phyloP scores from a whole-genome alignment of 1,140 invertebrate genomes.

The Gerris buenoi region DNA sequence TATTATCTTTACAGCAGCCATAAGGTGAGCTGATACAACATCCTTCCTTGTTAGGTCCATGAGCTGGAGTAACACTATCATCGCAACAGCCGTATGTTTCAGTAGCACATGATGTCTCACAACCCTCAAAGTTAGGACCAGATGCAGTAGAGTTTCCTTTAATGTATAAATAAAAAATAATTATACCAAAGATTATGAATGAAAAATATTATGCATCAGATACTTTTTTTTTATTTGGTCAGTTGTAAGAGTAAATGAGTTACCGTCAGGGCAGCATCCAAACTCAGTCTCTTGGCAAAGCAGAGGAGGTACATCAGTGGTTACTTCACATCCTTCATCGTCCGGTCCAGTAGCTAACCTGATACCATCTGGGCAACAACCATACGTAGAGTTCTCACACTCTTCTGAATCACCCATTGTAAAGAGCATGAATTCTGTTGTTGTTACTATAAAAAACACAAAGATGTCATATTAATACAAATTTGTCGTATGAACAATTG shows the following conservation, averaged over 20 bases:
- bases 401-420: conserved; percentile 20
- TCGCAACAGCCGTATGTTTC: conserved; percentile 76
- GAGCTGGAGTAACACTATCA: conserved; percentile 67
- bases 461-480: too few species aligned
- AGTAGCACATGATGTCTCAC: conserved; percentile 47
- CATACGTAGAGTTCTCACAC: conserved; percentile 34
- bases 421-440: not conserved
- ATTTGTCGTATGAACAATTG: too few species aligned
- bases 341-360: conserved; percentile 30
- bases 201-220: too few species aligned
- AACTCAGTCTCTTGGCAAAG: conserved; percentile 39
- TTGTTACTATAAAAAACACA: too few species aligned
- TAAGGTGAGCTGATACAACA: conserved; percentile 56
- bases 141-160: conserved; percentile 32
- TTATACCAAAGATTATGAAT: too few species aligned
- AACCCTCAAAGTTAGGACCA: conserved; percentile 55
- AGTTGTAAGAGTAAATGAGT: not conserved
- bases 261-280: conserved; percentile 66
- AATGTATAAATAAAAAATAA: not conserved
- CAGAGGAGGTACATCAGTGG: conserved; percentile 61
- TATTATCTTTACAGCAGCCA: conserved; percentile 84
- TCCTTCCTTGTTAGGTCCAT: conserved; percentile 65
- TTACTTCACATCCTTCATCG: conserved; percentile 70
- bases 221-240: too few species aligned
- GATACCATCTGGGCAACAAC: conserved; percentile 44